These are phyloP conservation scores for Lithophane leautieri DNA, from an alignment of 2,888 invertebrate species.

Conservation along the genomic window DNA sequence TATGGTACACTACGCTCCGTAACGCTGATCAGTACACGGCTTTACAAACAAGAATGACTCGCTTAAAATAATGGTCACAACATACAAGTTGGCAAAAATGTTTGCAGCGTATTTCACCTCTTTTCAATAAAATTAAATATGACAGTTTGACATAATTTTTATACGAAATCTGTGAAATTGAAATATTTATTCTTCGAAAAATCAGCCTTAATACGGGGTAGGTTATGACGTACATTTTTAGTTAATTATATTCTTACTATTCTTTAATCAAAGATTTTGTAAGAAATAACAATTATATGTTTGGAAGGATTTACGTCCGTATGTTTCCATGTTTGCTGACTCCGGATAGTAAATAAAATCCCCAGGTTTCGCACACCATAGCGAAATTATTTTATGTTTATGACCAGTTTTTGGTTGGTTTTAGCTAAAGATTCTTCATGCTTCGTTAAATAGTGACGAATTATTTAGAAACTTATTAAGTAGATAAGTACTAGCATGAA, in stretches of 20 bases:
- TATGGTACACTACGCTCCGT: no score
- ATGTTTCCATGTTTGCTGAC: conserved; percentile 63
- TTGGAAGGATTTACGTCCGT: conserved; percentile 15
- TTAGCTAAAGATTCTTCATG: conserved; percentile 7
- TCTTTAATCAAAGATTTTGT: not conserved
- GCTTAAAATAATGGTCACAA: no score
- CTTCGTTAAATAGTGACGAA: conserved; percentile 4
- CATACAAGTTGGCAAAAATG: not conserved
- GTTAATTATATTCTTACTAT: not conserved
- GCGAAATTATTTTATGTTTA: conserved; percentile 66
- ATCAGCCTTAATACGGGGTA: no score
- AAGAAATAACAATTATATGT: not conserved
- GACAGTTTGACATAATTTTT: no score
- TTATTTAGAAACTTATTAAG: not conserved
- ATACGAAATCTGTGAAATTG: no score
- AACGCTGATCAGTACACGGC: no score
- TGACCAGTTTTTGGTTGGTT: conserved; percentile 56
- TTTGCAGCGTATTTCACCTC: not conserved
- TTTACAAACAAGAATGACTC: not conserved
- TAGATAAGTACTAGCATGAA: not conserved
- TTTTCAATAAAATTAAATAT: no score
- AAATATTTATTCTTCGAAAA: no score
- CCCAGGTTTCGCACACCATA: conserved; percentile 56
- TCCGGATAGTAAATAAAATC: conserved; percentile 67
- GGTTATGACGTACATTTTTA: no score